Conservation (phyloP, 2,113 vertebrate genomes). For the Gambusia holbrooki region DNA sequence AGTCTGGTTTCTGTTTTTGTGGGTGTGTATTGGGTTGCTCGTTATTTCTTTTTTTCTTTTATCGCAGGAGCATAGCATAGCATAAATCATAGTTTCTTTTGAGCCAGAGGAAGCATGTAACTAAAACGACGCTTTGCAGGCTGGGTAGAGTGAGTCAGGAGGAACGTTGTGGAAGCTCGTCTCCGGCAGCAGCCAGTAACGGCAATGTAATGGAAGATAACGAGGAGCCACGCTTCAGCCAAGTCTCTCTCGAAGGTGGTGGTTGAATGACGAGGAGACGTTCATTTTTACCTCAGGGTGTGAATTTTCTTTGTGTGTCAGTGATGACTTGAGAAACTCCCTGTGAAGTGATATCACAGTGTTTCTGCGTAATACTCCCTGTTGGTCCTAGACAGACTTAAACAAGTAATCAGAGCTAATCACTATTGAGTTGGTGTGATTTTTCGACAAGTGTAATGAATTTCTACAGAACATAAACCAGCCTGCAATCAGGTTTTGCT, state of each 20-base stretch:
- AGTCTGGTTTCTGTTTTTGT: constrained; percentile 25
- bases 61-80: constrained; percentile 20
- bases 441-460: constrained; percentile 21
- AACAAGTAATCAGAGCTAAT: constrained; percentile 36
- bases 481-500: not conserved
- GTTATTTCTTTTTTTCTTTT: constrained; percentile 23
- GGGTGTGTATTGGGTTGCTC: not conserved
- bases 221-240: constrained; percentile 36
- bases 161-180: constrained; percentile 33
- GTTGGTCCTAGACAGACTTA: constrained; percentile 45
- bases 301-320: constrained; percentile 39
- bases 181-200: constrained; percentile 22
- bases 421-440: constrained; percentile 4
- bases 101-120: constrained; percentile 30
- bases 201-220: constrained; percentile 25
- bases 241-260: constrained; percentile 38
- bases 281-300: constrained; percentile 60
- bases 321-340: constrained; percentile 61
- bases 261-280: constrained; percentile 59
- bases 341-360: constrained; percentile 60
- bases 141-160: constrained; percentile 23
- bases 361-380: constrained; percentile 15
- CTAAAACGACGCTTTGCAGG: constrained; percentile 17
- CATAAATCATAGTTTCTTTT: constrained; percentile 15
- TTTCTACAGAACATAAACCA: not conserved